phyloP scores from a whole-genome alignment of 2,113 vertebrate species.

The Lanius ludovicianus region DNA sequence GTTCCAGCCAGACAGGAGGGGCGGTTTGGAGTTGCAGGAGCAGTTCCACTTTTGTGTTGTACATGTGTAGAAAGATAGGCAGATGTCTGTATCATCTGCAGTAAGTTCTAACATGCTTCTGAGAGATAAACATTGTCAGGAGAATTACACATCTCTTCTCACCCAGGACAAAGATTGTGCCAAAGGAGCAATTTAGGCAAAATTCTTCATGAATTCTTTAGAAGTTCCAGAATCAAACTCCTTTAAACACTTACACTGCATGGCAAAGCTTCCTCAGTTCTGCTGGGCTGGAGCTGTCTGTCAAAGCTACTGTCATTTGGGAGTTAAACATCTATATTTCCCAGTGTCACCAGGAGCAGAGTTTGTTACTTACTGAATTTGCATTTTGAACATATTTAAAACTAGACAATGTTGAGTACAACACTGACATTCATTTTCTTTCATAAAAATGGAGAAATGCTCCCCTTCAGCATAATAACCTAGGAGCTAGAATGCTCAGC shows the following conservation, averaged over 20 bases:
- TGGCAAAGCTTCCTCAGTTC: not conserved
- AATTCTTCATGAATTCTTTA: not conserved
- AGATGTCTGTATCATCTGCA: not conserved
- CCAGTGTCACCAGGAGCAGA: not conserved
- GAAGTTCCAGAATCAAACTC: not conserved
- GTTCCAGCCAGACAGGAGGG: not conserved
- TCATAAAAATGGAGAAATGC: conserved; percentile 43
- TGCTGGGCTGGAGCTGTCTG: conserved; percentile 5
- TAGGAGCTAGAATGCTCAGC: conserved; percentile 10
- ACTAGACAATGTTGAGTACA: conserved; percentile 5
- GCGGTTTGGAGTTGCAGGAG: not conserved
- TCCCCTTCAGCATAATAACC: conserved; percentile 28
- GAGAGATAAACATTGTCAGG: not conserved
- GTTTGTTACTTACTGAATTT: not conserved
- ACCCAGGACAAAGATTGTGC: not conserved
- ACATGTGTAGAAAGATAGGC: not conserved
- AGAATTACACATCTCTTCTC: not conserved
- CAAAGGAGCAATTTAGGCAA: not conserved
- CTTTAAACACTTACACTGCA: not conserved
- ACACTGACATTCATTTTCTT: conserved; percentile 26
- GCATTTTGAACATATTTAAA: conserved; percentile 36
- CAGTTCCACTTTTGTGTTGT: not conserved
- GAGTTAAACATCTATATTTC: conserved; percentile 43
- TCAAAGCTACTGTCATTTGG: not conserved
- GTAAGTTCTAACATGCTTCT: not conserved